Percentiles rank a stretch among this genome's conserved stretches.
Evolutionary conservation across 1,140 invertebrate species (phyloP).

Genomic region (Pseudobourletiella spinata): DNA sequence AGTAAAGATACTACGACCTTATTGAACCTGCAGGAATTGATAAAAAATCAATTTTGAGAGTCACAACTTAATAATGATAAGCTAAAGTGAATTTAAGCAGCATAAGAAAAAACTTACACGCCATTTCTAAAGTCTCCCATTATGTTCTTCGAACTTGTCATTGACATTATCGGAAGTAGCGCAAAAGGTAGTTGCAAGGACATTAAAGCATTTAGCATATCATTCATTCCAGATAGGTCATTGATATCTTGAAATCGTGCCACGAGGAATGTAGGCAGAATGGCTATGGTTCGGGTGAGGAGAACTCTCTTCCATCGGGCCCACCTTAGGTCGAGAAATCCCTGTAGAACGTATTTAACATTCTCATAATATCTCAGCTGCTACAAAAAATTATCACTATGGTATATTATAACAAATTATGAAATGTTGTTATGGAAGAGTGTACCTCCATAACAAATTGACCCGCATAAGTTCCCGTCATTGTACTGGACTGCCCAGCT

Average conservation of each 20-base stretch:
- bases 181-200: constrained; percentile 75
- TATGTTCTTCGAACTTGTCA: constrained; percentile 66
- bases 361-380: no score
- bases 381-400: no score
- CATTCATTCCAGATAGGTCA: constrained; percentile 74
- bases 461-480: constrained; percentile 70
- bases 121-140: constrained; percentile 79
- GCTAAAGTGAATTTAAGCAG: constrained; percentile 17
- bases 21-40: constrained; percentile 49
- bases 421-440: not conserved
- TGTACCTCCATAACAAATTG: constrained; percentile 66
- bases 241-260: constrained; percentile 64
- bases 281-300: constrained; percentile 76
- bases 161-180: constrained; percentile 75
- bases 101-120: no score
- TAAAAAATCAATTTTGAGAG: constrained; percentile 12
- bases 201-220: constrained; percentile 84
- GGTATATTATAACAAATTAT: no score
- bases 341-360: constrained; percentile 51
- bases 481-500: constrained; percentile 81
- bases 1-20: constrained; percentile 58
- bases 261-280: constrained; percentile 75
- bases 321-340: constrained; percentile 82
- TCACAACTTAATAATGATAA: not conserved
- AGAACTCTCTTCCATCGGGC: constrained; percentile 79